A percentile compares a stretch with the other conserved stretches of the same genome.
These are phyloP conservation scores for Gadopsis marmoratus DNA, from an alignment of 2,797 vertebrate species.

Conservation along the genomic window DNA sequence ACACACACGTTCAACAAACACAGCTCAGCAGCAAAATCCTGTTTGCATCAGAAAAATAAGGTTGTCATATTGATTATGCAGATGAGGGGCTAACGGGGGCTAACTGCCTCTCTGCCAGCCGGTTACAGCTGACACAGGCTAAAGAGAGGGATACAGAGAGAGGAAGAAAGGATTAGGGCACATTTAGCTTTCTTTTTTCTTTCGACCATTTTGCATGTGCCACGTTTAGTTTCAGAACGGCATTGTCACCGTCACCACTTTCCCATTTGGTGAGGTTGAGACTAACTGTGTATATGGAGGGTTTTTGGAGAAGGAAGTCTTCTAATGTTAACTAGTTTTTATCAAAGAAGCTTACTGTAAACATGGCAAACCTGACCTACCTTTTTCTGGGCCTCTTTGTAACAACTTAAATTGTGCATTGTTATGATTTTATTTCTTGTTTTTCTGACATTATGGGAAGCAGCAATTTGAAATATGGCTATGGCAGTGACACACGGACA, in stretches of 20 bases:
- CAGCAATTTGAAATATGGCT: not conserved
- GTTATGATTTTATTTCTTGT: not conserved
- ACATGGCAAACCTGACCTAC: not conserved
- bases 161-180: constrained; percentile 92
- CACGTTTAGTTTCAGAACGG: constrained; percentile 40
- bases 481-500: not conserved
- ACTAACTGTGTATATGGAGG: constrained; percentile 2
- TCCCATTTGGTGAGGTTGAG: constrained; percentile 11
- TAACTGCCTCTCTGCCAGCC: constrained; percentile 88
- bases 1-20: constrained; percentile 65
- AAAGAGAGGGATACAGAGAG: constrained; percentile 77
- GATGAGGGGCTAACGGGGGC: constrained; percentile 85
- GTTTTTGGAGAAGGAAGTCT: not conserved
- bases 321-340: not conserved
- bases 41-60: constrained; percentile 99
- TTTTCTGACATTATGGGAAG: not conserved
- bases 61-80: constrained; percentile 99
- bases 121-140: constrained; percentile 89
- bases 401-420: not conserved
- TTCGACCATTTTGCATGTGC: constrained; percentile 55
- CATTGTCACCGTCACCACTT: constrained; percentile 30
- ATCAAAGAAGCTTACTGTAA: not conserved
- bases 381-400: not conserved
- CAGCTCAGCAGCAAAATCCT: constrained; percentile 94
- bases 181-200: constrained; percentile 80